Evolutionary conservation across 1,140 invertebrate genomes (phyloP), one percentile per base, ranked within the genome.

Genomic region (Drosophila seguyi): DNA sequence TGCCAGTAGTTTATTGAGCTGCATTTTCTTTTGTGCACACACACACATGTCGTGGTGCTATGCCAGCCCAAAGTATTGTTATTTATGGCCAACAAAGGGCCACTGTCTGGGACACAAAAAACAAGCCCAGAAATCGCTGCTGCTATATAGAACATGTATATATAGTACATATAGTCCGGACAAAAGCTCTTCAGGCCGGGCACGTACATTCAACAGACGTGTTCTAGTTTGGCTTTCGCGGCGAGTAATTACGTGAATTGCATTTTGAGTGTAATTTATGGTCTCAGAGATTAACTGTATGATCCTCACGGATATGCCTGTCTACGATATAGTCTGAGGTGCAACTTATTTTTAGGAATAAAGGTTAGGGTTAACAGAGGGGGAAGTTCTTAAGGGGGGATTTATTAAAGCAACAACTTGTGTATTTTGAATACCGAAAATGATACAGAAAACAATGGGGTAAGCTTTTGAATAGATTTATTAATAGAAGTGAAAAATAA

Each of bases 1-100:
- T 69, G 84, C n/a, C n/a, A n/a, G 61, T 71, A 73, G 79, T 87
- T 87, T 88, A 88, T 88, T 88, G 84, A 90, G 84, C 62, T 84
- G 85, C 84, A 85, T 77, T 88, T 83, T 69, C 77, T 76, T 69
- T 72, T 86, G 88, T 81, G 50, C 56, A 67, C 45, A 59, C 47
- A 69, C 45, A 50, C 65, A 52, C 18, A 20, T 39, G 34, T 58
- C 56, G n/a, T 4, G 18, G 25, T 41, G 55, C 22, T 36, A 13
- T 25, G 25, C 44, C 52, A 29, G 42, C 27, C 47, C 41, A 47
- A 61, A 59, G 59, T 69, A 77, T 90, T 78, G 76, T 88, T 88
- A 65, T 90, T 80, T 75, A 90, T 80, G 75, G 25, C 42, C 42
- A 63, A 65, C 72, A 75, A 75, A 75, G 50, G 72, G 72, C 69